Conservation (phyloP, 2,888 invertebrate genomes). For the Allygus modestus region DNA sequence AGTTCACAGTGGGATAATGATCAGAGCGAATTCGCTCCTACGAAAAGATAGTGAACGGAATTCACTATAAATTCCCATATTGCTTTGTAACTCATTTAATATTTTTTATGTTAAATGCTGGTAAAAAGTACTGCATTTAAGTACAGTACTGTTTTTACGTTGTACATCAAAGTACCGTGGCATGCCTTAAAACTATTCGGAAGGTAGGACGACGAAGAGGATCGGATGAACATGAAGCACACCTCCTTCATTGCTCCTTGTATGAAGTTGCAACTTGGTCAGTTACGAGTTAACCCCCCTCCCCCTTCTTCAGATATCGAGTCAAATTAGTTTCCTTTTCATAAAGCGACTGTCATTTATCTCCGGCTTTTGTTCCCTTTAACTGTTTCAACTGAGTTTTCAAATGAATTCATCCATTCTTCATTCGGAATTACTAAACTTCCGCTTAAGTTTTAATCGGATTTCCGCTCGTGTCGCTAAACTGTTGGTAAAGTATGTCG, state of each 20-base stretch:
- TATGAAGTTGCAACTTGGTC: background rate
- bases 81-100: too few species aligned
- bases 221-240: background rate
- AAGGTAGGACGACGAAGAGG: too few species aligned
- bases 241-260: background rate
- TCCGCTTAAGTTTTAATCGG: background rate
- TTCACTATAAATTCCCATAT: too few species aligned
- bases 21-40: too few species aligned
- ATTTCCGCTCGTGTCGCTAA: background rate
- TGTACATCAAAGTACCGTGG: too few species aligned
- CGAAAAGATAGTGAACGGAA: too few species aligned
- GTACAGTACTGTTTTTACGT: too few species aligned
- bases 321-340: conserved; percentile 45
- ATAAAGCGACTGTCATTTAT: conserved; percentile 26
- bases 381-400: conserved; percentile 18
- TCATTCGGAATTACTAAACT: conserved; percentile 17
- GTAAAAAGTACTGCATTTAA: too few species aligned
- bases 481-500: too few species aligned
- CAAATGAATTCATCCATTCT: conserved; percentile 7
- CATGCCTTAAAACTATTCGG: too few species aligned
- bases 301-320: conserved; percentile 9
- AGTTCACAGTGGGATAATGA: too few species aligned
- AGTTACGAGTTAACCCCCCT: background rate
- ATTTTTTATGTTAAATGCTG: too few species aligned
- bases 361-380: conserved; percentile 12